phyloP scores from a whole-genome alignment of 2,888 invertebrate genomes.

The Mamestra brassicae region DNA sequence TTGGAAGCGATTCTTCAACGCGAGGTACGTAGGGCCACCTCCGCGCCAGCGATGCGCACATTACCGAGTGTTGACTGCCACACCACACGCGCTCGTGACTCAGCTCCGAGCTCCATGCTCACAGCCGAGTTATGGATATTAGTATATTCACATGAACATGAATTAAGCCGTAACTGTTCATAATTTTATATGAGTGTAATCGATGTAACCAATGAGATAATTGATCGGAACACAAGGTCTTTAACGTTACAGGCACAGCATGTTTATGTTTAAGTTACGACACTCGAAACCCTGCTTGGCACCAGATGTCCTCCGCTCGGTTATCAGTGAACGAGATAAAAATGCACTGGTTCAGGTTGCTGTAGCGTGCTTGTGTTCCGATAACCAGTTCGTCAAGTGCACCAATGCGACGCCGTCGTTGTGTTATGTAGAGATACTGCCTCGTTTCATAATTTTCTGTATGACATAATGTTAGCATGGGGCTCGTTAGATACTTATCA shows the following conservation, averaged over 20 bases:
- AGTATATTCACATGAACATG: conserved; percentile 71
- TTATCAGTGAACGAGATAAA: conserved; percentile 82
- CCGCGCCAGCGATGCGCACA: conserved; percentile 64
- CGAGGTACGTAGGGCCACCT: conserved; percentile 61
- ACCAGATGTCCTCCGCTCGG: conserved; percentile 82
- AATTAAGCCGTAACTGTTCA: conserved; percentile 71
- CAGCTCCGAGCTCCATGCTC: conserved; percentile 56
- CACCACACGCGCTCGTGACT: conserved; percentile 64
- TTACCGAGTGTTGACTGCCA: conserved; percentile 59
- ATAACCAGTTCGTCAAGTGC: conserved; percentile 72
- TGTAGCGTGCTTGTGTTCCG: conserved; percentile 71
- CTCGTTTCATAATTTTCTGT: conserved; percentile 68
- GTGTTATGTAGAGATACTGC: conserved; percentile 58
- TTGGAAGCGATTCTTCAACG: conserved; percentile 75
- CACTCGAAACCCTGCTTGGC: conserved; percentile 76
- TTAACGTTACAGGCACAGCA: conserved; percentile 56
- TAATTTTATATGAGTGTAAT: conserved; percentile 71
- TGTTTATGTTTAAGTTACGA: conserved; percentile 71
- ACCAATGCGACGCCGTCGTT: conserved; percentile 48
- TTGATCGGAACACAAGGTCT: conserved; percentile 69
- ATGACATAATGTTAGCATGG: conserved; percentile 75
- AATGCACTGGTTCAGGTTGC: conserved; percentile 75
- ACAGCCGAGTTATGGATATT: conserved; percentile 55
- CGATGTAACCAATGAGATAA: conserved; percentile 72
- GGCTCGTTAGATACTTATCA: conserved; percentile 74